These are phyloP conservation scores for Ornithorhynchus anatinus DNA, from an alignment of 2,113 vertebrate genomes.

Conservation along the genomic window DNA sequence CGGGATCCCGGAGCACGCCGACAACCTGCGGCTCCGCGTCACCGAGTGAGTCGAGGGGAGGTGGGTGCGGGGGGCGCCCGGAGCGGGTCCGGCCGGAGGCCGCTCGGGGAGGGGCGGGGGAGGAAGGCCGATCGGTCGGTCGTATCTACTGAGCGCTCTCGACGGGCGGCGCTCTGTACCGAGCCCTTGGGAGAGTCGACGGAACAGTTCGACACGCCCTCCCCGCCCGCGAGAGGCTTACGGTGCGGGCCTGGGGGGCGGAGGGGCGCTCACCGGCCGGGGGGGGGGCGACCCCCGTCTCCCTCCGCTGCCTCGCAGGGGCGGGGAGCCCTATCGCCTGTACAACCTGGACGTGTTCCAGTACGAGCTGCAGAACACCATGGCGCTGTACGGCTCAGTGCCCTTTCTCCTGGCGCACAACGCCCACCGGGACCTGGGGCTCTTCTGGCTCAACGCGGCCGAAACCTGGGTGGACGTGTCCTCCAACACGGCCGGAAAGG, in stretches of 20 bases:
- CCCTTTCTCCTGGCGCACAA: constrained; percentile 88
- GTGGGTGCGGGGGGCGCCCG: background rate
- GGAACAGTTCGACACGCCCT: too few species aligned
- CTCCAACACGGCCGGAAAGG: constrained; percentile 91
- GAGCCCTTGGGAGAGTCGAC: too few species aligned
- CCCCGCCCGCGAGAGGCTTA: too few species aligned
- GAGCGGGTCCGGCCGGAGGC: background rate
- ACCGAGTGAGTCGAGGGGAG: constrained; percentile 80
- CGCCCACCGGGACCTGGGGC: constrained; percentile 78
- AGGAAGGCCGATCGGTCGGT: too few species aligned
- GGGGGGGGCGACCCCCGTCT: background rate
- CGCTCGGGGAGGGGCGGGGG: background rate
- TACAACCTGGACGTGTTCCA: constrained; percentile 96
- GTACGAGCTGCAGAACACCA: constrained; percentile 88
- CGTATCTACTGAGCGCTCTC: too few species aligned
- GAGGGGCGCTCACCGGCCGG: background rate
- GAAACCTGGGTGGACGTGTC: constrained; percentile 95
- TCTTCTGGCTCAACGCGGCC: constrained; percentile 94
- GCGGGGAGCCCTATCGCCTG: constrained; percentile 88
- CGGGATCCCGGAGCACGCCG: constrained; percentile 93
- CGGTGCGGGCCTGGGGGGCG: background rate
- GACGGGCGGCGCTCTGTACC: too few species aligned
- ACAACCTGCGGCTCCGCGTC: constrained; percentile 82
- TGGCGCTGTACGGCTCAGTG: constrained; percentile 90
- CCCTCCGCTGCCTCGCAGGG: constrained; percentile 60